Evolutionary conservation across 2,797 vertebrate genomes (phyloP), one percentile per base, ranked within the genome.

Genomic region (Ctenopoma kingsleyae): DNA sequence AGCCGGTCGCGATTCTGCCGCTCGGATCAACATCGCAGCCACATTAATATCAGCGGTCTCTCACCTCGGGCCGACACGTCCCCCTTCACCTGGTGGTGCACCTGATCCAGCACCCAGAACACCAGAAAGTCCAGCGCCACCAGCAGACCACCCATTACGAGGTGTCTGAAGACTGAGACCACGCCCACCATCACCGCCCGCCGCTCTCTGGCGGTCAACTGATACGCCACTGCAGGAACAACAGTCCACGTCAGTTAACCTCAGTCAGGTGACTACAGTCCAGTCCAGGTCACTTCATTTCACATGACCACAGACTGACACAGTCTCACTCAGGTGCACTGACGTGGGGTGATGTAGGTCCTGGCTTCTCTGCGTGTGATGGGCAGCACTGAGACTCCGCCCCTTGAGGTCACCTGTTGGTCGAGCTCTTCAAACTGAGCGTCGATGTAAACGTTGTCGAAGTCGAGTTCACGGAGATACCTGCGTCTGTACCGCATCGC

Each of bases 101-200:
- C 87, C 75, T 97, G 87, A 65, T 96, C 96, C 0, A 98, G 93
- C 0, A 96, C 76, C 96, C 97, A 99, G 92, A 95, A 99, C 50
- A 97, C 87, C 3, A 95, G 67, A 10, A 95, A 95, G 87, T 99
- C 97, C 1, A 96, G 76, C 1, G 85, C 81, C 62, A 97, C 78
- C 40, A 97, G 60, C 67, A 96, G 17, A 10, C 89, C 0, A 0
- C 92, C 90, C 0, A 95, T 35, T 17, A 93, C 40, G 13, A 94
- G 6, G 3, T 96, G 94, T 15, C 77, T 91, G 38, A 94, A 40
- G 12, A 96, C 81, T 0, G 74, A 76, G 50, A 81, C 23, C 40
- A 92, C 41, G 7, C 92, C 87, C 44, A 90, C 2, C 0, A 77
- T 0, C 0, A 93, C 90, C 0, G 13, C 66, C 0, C 6, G 46